Evolutionary conservation across 2,113 vertebrate species (phyloP).

Genomic region (Podarcis muralis): DNA sequence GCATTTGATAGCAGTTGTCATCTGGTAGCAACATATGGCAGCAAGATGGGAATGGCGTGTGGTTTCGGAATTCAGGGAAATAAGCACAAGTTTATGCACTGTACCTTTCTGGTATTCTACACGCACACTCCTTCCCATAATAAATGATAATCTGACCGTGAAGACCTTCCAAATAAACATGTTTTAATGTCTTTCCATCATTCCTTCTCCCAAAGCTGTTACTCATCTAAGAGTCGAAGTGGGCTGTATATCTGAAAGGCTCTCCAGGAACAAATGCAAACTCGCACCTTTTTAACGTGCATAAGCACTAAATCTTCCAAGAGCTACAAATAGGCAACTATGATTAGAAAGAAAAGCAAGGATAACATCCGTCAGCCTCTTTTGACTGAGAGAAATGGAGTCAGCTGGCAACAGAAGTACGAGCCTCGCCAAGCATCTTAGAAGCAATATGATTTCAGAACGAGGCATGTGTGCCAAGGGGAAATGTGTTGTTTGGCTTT

Average conservation of each 20-base stretch:
- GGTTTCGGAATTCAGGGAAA: conserved; percentile 11
- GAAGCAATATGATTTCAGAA: conserved; percentile 31
- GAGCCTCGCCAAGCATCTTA: conserved; percentile 34
- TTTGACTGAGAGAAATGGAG: neutral
- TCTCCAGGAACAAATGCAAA: conserved; percentile 21
- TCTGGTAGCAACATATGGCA: conserved; percentile 65
- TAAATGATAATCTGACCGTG: conserved; percentile 50
- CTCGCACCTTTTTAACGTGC: neutral
- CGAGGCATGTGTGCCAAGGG: conserved; percentile 24
- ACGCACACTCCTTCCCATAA: neutral
- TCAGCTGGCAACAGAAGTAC: conserved; percentile 23
- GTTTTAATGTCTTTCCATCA: conserved; percentile 34
- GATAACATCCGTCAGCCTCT: conserved; percentile 36
- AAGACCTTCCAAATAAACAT: conserved; percentile 52
- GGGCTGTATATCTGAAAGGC: conserved; percentile 28
- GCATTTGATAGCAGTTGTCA: conserved; percentile 62
- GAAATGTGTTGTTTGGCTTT: conserved; percentile 39
- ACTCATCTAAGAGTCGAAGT: conserved; percentile 55
- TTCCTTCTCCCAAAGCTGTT: conserved; percentile 38
- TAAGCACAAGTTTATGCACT: conserved; percentile 48
- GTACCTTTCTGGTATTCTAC: conserved; percentile 23
- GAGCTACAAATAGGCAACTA: conserved; percentile 42
- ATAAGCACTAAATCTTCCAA: neutral
- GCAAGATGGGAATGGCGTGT: conserved; percentile 55
- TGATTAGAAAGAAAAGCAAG: conserved; percentile 35